Evolutionary conservation across 1,140 invertebrate species (phyloP).

Genomic region (Coenobita brevimanus): DNA sequence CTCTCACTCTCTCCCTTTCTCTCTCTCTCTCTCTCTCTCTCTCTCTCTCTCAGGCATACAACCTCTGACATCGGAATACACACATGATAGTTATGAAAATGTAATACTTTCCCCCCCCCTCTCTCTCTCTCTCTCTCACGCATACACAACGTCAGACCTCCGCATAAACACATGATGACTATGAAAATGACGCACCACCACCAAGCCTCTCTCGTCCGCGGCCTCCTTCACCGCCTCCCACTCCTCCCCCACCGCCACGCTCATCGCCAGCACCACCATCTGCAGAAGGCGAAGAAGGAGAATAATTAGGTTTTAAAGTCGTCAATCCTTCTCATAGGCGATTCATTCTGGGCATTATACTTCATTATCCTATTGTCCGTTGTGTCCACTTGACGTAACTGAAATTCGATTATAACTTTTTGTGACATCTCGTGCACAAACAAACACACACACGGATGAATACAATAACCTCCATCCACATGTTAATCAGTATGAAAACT

Average conservation of each 20-base stretch:
- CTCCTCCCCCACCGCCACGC: conserved; percentile 10
- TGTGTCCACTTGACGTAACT: no score
- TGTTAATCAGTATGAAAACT: no score
- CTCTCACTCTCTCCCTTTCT: background rate
- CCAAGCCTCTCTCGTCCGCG: background rate
- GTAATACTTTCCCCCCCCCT: background rate
- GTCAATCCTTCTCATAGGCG: background rate
- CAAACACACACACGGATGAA: no score
- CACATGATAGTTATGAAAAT: no score
- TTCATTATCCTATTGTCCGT: background rate
- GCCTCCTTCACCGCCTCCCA: background rate
- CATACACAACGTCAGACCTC: no score
- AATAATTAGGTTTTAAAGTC: background rate
- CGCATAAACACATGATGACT: conserved; percentile 11
- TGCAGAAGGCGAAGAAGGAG: background rate
- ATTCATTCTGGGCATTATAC: background rate
- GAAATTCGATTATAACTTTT: no score
- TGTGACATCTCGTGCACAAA: no score
- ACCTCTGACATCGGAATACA: background rate
- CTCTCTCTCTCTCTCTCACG: no score
- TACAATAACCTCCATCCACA: no score
- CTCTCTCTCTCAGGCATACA: background rate
- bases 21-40: background rate
- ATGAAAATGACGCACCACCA: background rate
- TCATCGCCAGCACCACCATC: conserved; percentile 32